Percentiles rank a stretch among this genome's conserved stretches.
phyloP scores from a whole-genome alignment of 1,140 invertebrate species.

The Trichoplusia ni region DNA sequence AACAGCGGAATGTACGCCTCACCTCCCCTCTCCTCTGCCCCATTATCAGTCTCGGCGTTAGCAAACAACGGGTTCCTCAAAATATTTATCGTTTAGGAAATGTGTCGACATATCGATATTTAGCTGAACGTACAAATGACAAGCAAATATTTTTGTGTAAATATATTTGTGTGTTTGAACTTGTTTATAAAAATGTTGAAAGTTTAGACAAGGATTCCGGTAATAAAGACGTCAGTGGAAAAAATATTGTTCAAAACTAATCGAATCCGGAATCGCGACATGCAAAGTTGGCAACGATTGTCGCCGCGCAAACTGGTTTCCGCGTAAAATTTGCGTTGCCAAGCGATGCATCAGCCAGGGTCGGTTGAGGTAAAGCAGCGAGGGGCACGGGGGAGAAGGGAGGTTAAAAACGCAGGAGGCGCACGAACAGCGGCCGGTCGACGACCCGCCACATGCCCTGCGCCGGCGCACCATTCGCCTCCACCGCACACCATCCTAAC shows the following conservation, averaged over 20 bases:
- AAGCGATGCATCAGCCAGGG: conserved; percentile 70
- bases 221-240: neutral
- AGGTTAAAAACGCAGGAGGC: conserved; percentile 71
- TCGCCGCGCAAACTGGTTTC: conserved; percentile 74
- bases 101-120: neutral
- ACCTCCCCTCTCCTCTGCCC: conserved; percentile 16
- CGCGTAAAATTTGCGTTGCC: conserved; percentile 75
- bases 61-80: conserved; percentile 38
- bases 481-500: conserved; percentile 58
- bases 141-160: conserved; percentile 19
- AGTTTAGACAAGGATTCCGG: neutral
- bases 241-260: conserved; percentile 30
- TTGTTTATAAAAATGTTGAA: neutral
- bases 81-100: conserved; percentile 16
- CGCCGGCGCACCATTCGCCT: conserved; percentile 71
- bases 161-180: neutral
- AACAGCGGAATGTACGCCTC: conserved; percentile 46
- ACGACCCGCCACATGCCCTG: conserved; percentile 75
- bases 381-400: conserved; percentile 49
- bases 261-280: conserved; percentile 45
- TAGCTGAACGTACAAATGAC: neutral
- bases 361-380: conserved; percentile 58
- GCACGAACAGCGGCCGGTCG: conserved; percentile 70
- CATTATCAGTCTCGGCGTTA: conserved; percentile 44
- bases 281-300: conserved; percentile 55